These are phyloP conservation scores for Drosophila santomea DNA, from an alignment of 1,140 invertebrate genomes.

Conservation along the genomic window DNA sequence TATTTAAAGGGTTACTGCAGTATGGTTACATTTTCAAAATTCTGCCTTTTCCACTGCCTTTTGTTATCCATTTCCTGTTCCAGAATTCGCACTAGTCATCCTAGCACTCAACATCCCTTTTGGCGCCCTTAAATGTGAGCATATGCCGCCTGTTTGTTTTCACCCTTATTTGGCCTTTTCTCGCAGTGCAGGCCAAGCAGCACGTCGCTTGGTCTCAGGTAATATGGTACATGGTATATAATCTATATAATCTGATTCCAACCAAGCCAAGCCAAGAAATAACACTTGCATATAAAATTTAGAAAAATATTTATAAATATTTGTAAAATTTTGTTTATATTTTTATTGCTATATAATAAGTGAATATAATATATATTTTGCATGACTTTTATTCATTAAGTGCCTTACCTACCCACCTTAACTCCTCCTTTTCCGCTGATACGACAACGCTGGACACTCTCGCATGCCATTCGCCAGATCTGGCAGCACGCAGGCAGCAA, in stretches of 20 bases:
- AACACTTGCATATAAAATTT: too few relatives aligned
- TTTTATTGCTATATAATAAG: too few relatives aligned
- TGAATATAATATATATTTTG: too few relatives aligned
- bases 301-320: too few relatives aligned
- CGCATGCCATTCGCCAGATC: not conserved
- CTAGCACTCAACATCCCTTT: slow-evolving; percentile 1
- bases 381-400: too few relatives aligned
- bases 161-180: slow-evolving; percentile 8
- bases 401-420: not conserved
- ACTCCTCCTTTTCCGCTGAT: not conserved
- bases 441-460: not conserved
- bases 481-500: not conserved
- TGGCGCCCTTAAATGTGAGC: slow-evolving; percentile 25
- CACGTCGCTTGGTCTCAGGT: not conserved
- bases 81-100: slow-evolving; percentile 18
- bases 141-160: slow-evolving; percentile 15
- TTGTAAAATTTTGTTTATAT: too few relatives aligned
- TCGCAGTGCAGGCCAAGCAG: slow-evolving; percentile 16
- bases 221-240: not conserved
- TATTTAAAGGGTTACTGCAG: too few relatives aligned
- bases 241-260: not conserved
- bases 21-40: too few relatives aligned
- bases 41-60: not conserved
- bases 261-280: too few relatives aligned
- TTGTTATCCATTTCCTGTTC: slow-evolving; percentile 1